Evolutionary conservation across 2,113 vertebrate species (phyloP), one percentile per base, ranked within the genome.

Genomic region (Pungitius pungitius): DNA sequence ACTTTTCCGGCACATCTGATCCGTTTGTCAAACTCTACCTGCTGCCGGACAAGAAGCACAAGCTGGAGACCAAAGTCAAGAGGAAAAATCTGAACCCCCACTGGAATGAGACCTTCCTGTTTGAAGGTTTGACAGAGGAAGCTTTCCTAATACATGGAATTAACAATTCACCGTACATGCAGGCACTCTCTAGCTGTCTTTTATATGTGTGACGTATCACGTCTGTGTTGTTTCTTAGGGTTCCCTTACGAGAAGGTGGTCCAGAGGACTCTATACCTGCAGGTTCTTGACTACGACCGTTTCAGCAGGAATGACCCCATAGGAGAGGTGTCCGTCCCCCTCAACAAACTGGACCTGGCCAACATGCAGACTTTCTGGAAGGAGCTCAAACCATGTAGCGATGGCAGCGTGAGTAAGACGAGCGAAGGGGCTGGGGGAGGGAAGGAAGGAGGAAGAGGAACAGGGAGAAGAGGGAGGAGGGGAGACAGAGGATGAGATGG

Each of bases 341-440:
- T 99, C 88, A 98, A 97, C 93, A 99, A 98, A 91, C 93, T 98
- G 89, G 97, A 99, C 89, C 94, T 99, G 88, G 96, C 95, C 51
- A 96, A 98, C 93, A 99, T 97, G 96, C 97, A 98, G 94, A 96
- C 97, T 55, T 96, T 99, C 93, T 99, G 98, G 97, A 99, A 99
- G 93, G 98, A 99, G 79, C 94, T 99, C 82, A 97, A 99, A 87
- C 98, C 97, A 22, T 99, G 98, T 93, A 99, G 96, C 0, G 98
- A 99, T n/a, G 98, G 97, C 93, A 99, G 97, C 2, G 98, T 99
- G 95, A 98, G 97, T 93, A 73, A 17, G 58, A 69, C 2, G 27
- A n/a, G 69, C 42, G 52, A 70, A 47, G 52, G 42, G 22, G 14
- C 43, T 14, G 47, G n/a, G 13, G 55, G 37, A 73, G 22, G 61